Evolutionary conservation across 1,140 invertebrate species (phyloP).

Genomic region (Drosophila pseudoobscura): DNA sequence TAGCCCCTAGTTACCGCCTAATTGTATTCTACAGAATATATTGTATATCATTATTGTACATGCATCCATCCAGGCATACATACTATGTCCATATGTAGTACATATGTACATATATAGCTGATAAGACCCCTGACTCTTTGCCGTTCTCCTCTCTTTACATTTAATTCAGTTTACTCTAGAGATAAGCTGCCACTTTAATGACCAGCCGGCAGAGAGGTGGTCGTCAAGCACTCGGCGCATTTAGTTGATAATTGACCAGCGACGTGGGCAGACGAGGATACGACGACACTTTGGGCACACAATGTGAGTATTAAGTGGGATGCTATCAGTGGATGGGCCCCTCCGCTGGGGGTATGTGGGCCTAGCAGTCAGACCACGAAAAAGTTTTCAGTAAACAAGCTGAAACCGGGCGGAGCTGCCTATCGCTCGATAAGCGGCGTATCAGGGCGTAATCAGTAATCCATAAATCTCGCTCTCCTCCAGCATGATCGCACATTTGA

Average conservation of each 20-base stretch:
- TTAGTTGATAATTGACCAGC: slow-evolving; percentile 59
- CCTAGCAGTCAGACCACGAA: slow-evolving; percentile 4
- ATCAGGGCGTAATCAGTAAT: slow-evolving; percentile 68
- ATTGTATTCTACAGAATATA: slow-evolving; percentile 33
- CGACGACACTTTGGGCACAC: slow-evolving; percentile 6
- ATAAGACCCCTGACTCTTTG: slow-evolving; percentile 16
- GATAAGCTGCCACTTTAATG: slow-evolving; percentile 35
- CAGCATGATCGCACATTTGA: slow-evolving; percentile 68
- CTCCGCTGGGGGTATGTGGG: slow-evolving; percentile 34
- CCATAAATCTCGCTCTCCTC: slow-evolving; percentile 56
- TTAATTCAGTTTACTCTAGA: slow-evolving; percentile 33
- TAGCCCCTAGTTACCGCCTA: background rate
- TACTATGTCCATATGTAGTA: background rate
- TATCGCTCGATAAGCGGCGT: slow-evolving; percentile 63
- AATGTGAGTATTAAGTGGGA: slow-evolving; percentile 32
- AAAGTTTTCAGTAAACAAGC: slow-evolving; percentile 49
- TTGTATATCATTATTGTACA: background rate
- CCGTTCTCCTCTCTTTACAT: slow-evolving; percentile 10
- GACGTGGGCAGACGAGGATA: slow-evolving; percentile 29
- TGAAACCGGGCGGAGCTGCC: slow-evolving; percentile 20
- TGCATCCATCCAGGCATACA: background rate
- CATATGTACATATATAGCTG: slow-evolving; percentile 7
- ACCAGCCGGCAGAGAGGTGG: slow-evolving; percentile 9
- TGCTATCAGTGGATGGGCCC: slow-evolving; percentile 42
- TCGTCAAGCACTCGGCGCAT: slow-evolving; percentile 18